Evolutionary conservation across 2,797 vertebrate genomes (phyloP), one percentile per base, ranked within the genome.

Genomic region (Periparus ater): DNA sequence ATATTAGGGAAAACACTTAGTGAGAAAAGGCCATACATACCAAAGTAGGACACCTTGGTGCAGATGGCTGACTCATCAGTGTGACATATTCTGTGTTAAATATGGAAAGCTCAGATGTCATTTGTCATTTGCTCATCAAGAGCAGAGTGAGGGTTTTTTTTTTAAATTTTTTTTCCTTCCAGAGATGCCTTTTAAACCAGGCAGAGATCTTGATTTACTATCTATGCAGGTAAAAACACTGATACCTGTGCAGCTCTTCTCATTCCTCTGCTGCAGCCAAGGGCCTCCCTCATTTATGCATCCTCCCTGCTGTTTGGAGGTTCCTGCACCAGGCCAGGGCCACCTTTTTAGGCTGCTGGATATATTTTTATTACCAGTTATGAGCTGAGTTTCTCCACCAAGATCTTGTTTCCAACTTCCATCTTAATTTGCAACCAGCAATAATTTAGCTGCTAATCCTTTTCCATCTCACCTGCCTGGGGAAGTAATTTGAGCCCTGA

Each of bases 371-470:
- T 34, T 32, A 21, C 27, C 12, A 61, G 8, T 21, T 55, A 80
- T 22, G 17, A 21, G 4, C 20, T 83, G 50, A 15, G 25, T 57
- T 91, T 80, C 68, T 80, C 30, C 32, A 53, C 6, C 45, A 71
- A 53, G 18, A n/a, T 57, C 74, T 45, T 71, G 9, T 47, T 86
- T 40, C 54, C 61, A 60, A 36, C 8, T 60, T 91, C 11, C 16
- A 11, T 23, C 42, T 73, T 61, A 36, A 74, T 48, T 84, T 89
- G 40, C 1, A 2, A 30, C 12, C 4, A 7, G 17, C 0, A 0
- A 29, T 54, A 87, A 79, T 88, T 87, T 14, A 77, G 15, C 42
- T 77, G 48, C 44, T 85, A 40, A 66, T 74, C 21, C 38, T 55
- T 80, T 55, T 58, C 36, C 34, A 7, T 60, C 30, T 74, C 67